Percentiles rank a stretch among this genome's conserved stretches.
Evolutionary conservation across 2,113 vertebrate species (phyloP).

Genomic region (Tapirus terrestris): DNA sequence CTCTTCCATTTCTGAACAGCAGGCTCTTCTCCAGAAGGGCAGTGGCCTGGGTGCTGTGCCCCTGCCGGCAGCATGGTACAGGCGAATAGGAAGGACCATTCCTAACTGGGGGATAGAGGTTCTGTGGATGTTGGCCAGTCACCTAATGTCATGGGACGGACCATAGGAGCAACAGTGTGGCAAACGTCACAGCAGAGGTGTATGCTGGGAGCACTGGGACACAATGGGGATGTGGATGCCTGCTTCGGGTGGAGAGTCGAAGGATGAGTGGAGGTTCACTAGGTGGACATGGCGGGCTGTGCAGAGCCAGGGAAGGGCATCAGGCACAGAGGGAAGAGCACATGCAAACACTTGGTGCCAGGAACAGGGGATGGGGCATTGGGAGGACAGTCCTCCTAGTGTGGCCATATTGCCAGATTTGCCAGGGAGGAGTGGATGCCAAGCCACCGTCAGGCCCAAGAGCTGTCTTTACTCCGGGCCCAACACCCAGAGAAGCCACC

Average conservation of each 20-base stretch:
- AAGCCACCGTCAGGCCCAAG: background rate
- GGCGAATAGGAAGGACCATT: background rate
- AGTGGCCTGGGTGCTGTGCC: background rate
- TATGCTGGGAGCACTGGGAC: background rate
- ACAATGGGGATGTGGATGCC: no score
- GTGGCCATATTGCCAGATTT: background rate
- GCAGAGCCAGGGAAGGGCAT: background rate
- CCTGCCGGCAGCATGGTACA: background rate
- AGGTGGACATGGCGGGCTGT: background rate
- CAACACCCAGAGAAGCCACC: background rate
- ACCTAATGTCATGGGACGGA: background rate
- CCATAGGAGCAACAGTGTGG: no score
- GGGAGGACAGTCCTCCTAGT: background rate
- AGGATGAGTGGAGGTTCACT: background rate
- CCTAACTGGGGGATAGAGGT: background rate
- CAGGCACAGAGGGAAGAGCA: background rate
- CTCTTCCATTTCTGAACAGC: background rate
- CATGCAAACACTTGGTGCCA: background rate
- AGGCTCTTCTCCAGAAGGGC: background rate
- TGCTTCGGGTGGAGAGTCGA: background rate
- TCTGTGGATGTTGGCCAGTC: background rate
- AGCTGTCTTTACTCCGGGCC: background rate
- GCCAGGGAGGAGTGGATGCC: background rate
- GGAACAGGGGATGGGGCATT: background rate
- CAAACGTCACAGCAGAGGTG: background rate